Conservation (phyloP, 2,113 vertebrate species). For the Nothobranchius furzeri region DNA sequence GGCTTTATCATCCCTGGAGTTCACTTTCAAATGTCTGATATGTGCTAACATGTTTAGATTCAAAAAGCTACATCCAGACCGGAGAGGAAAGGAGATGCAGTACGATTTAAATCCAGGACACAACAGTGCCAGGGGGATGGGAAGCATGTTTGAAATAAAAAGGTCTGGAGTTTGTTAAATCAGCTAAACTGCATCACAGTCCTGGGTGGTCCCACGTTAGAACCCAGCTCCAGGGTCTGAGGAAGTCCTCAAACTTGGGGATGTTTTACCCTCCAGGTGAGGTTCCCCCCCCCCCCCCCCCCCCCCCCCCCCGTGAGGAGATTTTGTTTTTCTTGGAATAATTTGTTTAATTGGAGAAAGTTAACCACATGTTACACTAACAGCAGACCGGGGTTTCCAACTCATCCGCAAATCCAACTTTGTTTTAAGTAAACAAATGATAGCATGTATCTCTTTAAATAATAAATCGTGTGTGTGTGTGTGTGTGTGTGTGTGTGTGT, state of each 20-base stretch:
- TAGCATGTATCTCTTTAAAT: too few relatives aligned
- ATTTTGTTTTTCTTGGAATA: neutral
- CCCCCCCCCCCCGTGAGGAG: neutral
- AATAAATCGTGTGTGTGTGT: too few relatives aligned
- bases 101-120: constrained; percentile 68
- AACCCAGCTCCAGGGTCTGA: neutral
- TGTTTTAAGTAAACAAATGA: too few relatives aligned
- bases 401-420: too few relatives aligned
- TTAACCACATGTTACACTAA: too few relatives aligned
- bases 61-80: too few relatives aligned
- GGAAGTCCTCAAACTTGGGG: constrained; percentile 21
- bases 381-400: too few relatives aligned
- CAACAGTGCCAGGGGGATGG: constrained; percentile 65
- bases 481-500: too few relatives aligned
- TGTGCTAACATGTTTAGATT: too few relatives aligned
- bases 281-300: too few relatives aligned
- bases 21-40: neutral
- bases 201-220: constrained; percentile 14
- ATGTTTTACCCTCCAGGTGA: neutral
- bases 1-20: neutral
- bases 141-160: constrained; percentile 46
- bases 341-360: too few relatives aligned
- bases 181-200: constrained; percentile 73
- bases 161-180: constrained; percentile 43
- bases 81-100: neutral